A percentile compares a stretch with the other conserved stretches of the same genome.
phyloP scores from a whole-genome alignment of 2,888 invertebrate genomes.

The Spisula subtruncata region DNA sequence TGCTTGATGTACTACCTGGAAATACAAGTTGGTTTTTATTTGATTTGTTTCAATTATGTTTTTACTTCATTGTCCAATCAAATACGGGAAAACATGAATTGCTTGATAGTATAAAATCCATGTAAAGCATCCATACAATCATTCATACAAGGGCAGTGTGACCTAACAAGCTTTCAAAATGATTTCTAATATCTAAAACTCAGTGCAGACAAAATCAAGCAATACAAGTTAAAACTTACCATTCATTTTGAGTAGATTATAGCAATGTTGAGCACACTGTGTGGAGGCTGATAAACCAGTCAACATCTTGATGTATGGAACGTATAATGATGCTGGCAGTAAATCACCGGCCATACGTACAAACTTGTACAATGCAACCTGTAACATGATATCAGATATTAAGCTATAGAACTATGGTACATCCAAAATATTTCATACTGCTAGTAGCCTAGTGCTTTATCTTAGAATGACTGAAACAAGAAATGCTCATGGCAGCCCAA shows the following conservation, averaged over 20 bases:
- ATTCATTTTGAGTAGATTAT: constrained; percentile 92
- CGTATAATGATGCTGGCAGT: constrained; percentile 94
- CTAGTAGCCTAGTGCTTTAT: neutral
- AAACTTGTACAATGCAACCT: constrained; percentile 93
- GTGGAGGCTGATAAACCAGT: constrained; percentile 93
- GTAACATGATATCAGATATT: constrained; percentile 41
- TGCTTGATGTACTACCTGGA: constrained; percentile 88
- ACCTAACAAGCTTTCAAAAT: too few relatives aligned
- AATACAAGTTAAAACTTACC: constrained; percentile 81
- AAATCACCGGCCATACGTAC: constrained; percentile 95
- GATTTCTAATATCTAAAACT: too few relatives aligned
- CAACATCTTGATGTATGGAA: constrained; percentile 95
- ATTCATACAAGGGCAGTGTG: too few relatives aligned
- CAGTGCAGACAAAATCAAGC: neutral
- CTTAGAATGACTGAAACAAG: neutral
- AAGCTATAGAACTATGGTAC: too few relatives aligned
- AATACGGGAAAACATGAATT: too few relatives aligned
- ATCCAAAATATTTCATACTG: neutral
- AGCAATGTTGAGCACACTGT: constrained; percentile 93
- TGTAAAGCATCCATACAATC: too few relatives aligned
- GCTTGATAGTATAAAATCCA: too few relatives aligned
- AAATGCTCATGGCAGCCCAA: too few relatives aligned
- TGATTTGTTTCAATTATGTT: too few relatives aligned
- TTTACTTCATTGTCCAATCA: too few relatives aligned
- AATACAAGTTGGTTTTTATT: neutral